These are phyloP conservation scores for Alexandromys fortis DNA, from an alignment of 2,113 vertebrate species.

Conservation along the genomic window DNA sequence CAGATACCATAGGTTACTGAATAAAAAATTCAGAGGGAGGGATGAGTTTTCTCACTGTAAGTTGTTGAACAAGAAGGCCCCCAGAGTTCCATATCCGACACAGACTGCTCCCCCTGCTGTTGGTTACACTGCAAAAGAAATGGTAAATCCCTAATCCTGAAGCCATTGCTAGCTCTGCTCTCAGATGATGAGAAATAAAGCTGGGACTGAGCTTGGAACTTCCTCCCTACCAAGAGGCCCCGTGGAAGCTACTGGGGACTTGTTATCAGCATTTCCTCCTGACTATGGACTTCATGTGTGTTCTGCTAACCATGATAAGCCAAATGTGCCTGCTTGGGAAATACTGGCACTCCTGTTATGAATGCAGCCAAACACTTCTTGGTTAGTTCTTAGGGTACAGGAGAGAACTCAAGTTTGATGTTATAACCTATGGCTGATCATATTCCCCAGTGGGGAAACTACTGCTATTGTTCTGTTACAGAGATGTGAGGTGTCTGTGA, in stretches of 20 bases:
- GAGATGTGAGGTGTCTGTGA: background rate
- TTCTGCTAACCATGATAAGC: background rate
- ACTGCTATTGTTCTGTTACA: background rate
- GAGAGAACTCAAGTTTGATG: background rate
- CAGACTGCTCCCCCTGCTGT: background rate
- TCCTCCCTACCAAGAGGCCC: background rate
- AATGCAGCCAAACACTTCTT: background rate
- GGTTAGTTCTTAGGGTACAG: background rate
- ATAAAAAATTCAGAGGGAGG: background rate
- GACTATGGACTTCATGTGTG: background rate
- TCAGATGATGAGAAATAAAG: background rate
- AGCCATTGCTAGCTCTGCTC: background rate
- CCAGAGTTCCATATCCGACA: background rate
- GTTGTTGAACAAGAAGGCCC: background rate
- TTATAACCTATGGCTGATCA: background rate
- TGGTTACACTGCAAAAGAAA: background rate
- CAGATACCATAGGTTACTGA: background rate
- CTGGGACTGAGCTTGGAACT: background rate
- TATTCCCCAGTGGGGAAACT: background rate
- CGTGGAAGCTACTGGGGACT: background rate
- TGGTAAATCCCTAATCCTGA: background rate
- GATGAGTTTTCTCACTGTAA: background rate
- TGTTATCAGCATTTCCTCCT: too few species aligned
- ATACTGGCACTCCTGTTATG: background rate
- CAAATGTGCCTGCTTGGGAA: background rate